Percentiles rank a stretch among this genome's conserved stretches.
Conservation (phyloP, 2,888 invertebrate species). For the Thereva nobilitata region DNA sequence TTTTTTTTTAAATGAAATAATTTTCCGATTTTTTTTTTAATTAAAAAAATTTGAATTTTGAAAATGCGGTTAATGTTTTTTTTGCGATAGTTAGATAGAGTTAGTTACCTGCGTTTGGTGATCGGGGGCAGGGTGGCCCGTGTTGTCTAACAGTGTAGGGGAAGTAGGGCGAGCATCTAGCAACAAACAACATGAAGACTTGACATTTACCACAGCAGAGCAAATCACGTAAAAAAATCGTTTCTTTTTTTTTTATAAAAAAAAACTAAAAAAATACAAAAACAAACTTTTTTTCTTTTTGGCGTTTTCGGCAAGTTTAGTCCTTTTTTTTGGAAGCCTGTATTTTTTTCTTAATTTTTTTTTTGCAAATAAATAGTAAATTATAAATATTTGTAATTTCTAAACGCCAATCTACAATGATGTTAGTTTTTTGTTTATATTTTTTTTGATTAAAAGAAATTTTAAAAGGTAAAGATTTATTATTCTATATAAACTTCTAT, state of each 20-base stretch:
- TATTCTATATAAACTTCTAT: not conserved
- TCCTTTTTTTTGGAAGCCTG: slow-evolving; percentile 1
- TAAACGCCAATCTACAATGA: slow-evolving; percentile 37
- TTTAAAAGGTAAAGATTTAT: not conserved
- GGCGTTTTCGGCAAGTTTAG: slow-evolving; percentile 40
- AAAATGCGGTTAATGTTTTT: slow-evolving; percentile 35
- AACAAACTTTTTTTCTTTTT: slow-evolving; percentile 39
- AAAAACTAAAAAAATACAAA: slow-evolving; percentile 51
- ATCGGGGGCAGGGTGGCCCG: slow-evolving; percentile 76
- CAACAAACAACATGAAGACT: slow-evolving; percentile 82
- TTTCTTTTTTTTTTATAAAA: not conserved
- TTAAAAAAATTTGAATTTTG: slow-evolving; percentile 15
- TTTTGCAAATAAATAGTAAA: not conserved
- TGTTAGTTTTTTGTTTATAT: slow-evolving; percentile 9
- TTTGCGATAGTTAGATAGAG: slow-evolving; percentile 50
- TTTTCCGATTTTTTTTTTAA: slow-evolving; percentile 14
- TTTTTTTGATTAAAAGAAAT: not conserved
- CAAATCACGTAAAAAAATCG: slow-evolving; percentile 44
- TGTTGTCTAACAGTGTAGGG: slow-evolving; percentile 86
- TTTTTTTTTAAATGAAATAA: slow-evolving; percentile 25
- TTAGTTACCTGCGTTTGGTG: slow-evolving; percentile 71
- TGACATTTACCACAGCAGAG: slow-evolving; percentile 61
- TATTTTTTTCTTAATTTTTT: slow-evolving; percentile 4
- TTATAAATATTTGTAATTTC: slow-evolving; percentile 9
- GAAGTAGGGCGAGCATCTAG: slow-evolving; percentile 91